Percentiles rank a stretch among this genome's conserved stretches.
Evolutionary conservation across 2,113 vertebrate species (phyloP).

Genomic region (Ondatra zibethicus): DNA sequence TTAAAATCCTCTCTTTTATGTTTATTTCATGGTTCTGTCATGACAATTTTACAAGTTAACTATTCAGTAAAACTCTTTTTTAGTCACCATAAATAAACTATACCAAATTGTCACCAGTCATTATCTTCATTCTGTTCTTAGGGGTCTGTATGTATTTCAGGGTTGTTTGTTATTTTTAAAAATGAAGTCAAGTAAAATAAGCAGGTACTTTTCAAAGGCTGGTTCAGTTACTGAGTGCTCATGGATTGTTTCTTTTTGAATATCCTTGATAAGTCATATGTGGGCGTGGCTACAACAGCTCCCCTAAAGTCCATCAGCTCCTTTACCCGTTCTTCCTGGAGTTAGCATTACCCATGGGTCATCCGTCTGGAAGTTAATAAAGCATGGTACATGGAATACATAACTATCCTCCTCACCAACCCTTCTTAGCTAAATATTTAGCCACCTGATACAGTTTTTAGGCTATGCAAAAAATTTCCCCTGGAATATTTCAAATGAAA

Average conservation of each 20-base stretch:
- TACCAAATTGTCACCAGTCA: background rate
- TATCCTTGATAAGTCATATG: background rate
- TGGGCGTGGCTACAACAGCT: background rate
- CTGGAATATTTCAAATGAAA: slow-evolving; percentile 40
- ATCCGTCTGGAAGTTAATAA: background rate
- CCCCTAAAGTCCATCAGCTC: background rate
- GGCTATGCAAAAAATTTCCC: background rate
- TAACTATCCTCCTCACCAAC: background rate
- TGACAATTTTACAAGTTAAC: slow-evolving; percentile 28
- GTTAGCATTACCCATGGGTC: background rate
- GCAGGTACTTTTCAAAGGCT: background rate
- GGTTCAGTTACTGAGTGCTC: background rate
- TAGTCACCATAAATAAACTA: slow-evolving; percentile 36
- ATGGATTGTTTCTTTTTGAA: background rate
- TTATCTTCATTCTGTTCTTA: slow-evolving; percentile 40
- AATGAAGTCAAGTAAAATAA: slow-evolving; percentile 45
- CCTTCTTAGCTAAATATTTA: background rate
- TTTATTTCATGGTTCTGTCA: slow-evolving; percentile 40
- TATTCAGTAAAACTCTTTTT: slow-evolving; percentile 25
- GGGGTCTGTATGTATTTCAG: background rate
- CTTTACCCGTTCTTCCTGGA: background rate
- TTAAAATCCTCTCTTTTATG: slow-evolving; percentile 27
- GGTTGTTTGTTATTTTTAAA: slow-evolving; percentile 36
- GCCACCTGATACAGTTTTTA: background rate
- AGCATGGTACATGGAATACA: background rate